A percentile compares a stretch with the other conserved stretches of the same genome.
These are phyloP conservation scores for Drosophila algonquin DNA, from an alignment of 2,888 invertebrate genomes.

Conservation along the genomic window DNA sequence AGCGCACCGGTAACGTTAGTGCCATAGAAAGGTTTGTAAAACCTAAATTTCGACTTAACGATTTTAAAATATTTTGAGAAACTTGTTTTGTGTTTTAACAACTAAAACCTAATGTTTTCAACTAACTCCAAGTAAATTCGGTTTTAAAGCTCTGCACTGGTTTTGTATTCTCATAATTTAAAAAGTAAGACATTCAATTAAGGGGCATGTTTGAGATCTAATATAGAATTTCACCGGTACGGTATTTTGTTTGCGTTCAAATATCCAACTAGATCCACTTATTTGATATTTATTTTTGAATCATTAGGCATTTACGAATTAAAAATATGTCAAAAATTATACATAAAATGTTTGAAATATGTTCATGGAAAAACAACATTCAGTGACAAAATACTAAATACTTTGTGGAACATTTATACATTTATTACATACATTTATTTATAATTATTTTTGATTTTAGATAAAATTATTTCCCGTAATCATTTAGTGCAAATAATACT, in stretches of 20 bases:
- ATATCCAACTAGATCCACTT: background rate
- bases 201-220: slow-evolving; percentile 14
- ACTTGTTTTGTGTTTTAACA: slow-evolving; percentile 46
- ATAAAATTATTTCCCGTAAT: background rate
- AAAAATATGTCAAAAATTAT: background rate
- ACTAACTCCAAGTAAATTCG: slow-evolving; percentile 58
- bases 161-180: slow-evolving; percentile 73
- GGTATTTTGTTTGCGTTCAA: background rate
- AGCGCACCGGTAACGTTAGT: slow-evolving; percentile 93
- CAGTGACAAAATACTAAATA: background rate
- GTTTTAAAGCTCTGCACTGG: slow-evolving; percentile 84
- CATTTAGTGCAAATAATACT: background rate
- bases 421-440: background rate
- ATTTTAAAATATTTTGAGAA: slow-evolving; percentile 2
- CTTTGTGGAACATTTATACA: background rate
- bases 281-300: slow-evolving; percentile 3
- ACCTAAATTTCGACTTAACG: background rate
- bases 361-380: background rate
- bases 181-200: slow-evolving; percentile 36
- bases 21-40: slow-evolving; percentile 92
- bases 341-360: background rate
- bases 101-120: slow-evolving; percentile 39
- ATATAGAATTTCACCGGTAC: too few species aligned
- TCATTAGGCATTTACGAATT: background rate
- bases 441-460: background rate